Conservation (phyloP, 2,797 vertebrate species). For the Sebastes umbrosus region DNA sequence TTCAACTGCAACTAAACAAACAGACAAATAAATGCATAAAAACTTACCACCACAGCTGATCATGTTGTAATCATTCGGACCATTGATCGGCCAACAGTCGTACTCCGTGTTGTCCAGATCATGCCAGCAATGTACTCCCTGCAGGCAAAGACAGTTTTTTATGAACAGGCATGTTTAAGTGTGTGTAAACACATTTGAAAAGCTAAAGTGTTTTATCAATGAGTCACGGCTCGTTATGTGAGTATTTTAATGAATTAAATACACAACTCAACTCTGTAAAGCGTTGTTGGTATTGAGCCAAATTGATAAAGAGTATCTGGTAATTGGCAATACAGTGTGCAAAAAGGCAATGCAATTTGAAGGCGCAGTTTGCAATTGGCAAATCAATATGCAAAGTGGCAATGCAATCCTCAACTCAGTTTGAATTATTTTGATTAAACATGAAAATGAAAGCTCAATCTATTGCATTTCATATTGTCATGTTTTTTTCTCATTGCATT, state of each 20-base stretch:
- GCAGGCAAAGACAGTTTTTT: constrained; percentile 7
- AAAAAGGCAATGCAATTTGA: no score
- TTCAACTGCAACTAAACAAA: neutral
- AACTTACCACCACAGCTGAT: constrained; percentile 79
- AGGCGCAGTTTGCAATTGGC: no score
- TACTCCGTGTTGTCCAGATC: constrained; percentile 83
- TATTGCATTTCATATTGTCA: no score
- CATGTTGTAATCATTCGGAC: constrained; percentile 82
- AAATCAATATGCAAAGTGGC: no score
- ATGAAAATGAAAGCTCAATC: no score
- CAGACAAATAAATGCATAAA: neutral
- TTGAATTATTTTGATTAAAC: no score
- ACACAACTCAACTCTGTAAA: constrained; percentile 4
- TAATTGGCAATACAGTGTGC: no score
- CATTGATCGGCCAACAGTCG: constrained; percentile 81
- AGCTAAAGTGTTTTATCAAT: neutral
- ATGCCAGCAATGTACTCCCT: constrained; percentile 78
- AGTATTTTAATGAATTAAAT: neutral
- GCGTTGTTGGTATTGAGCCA: neutral
- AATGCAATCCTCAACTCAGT: no score
- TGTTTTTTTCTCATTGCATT: no score
- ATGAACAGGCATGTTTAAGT: neutral
- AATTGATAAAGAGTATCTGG: neutral
- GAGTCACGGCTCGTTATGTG: neutral
- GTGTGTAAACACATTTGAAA: neutral